Evolutionary conservation across 2,797 vertebrate species (phyloP).

Genomic region (Lerista edwardsae): DNA sequence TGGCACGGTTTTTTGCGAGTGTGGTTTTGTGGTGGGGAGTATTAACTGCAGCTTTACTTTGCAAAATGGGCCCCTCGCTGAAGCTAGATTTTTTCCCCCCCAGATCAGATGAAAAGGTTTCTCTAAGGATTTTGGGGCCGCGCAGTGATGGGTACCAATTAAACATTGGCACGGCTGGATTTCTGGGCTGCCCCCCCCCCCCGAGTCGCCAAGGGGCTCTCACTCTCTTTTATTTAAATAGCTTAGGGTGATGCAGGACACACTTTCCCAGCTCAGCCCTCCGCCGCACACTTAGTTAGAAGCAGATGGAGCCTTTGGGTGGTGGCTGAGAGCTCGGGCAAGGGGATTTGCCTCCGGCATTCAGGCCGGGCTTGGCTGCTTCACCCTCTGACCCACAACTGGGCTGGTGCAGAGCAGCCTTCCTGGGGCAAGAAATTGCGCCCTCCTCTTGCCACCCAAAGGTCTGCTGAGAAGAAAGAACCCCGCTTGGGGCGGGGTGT

Average conservation of each 20-base stretch:
- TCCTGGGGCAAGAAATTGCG: not conserved
- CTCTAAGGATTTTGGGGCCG: slow-evolving; percentile 14
- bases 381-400: not conserved
- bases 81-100: slow-evolving; percentile 51
- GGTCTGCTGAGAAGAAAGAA: no score
- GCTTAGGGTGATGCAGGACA: slow-evolving; percentile 17
- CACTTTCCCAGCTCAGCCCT: slow-evolving; percentile 59
- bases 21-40: not conserved
- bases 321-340: slow-evolving; percentile 32
- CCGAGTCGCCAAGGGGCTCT: slow-evolving; percentile 20
- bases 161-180: slow-evolving; percentile 45
- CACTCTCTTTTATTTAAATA: slow-evolving; percentile 40
- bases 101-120: slow-evolving; percentile 58
- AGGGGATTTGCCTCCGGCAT: not conserved
- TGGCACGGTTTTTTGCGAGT: rapidly evolving
- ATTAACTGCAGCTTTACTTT: slow-evolving; percentile 47
- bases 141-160: slow-evolving; percentile 58
- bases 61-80: slow-evolving; percentile 5
- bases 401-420: not conserved
- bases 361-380: not conserved
- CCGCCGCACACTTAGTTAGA: slow-evolving; percentile 50
- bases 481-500: no score
- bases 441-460: no score
- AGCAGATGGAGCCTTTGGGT: slow-evolving; percentile 48
- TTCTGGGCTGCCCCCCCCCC: slow-evolving; percentile 52